Base-by-base conservation (phyloP, 2,888 invertebrate species). In the Pomacea canaliculata region DNA sequence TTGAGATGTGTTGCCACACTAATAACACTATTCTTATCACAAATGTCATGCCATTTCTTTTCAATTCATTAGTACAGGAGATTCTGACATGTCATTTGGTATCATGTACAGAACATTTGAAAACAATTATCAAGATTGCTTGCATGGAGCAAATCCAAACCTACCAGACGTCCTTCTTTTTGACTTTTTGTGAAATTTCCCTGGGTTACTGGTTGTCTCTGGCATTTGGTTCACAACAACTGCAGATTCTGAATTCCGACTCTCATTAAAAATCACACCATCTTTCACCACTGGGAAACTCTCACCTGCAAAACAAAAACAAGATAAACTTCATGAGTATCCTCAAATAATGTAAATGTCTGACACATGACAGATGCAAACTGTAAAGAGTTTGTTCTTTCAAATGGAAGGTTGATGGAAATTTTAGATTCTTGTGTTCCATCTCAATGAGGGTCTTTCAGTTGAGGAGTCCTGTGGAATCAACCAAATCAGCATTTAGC, bases 111-210 rank as follows among this genome's bases (percentile, higher is more conserved):
- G 4, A 56, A 13, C 51, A 56, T 56, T 13, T 56, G 7, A 56
- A 56, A 56, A 56, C 76, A 27, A 60, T 37, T 73, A 83, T 86
- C 86, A 88, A 76, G 87, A 87, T 78, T 87, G 88, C 69, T 85
- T 85, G 81, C 88, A 88, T 7, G 85, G 81, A 70, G 82, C 81
- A 72, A 86, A 83, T 76, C 79, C 81, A 76, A 84, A 83, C 79
- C 82, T 84, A 79, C 83, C 81, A 69, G 78, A 81, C 74, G 73
- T 81, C 74, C 78, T 80, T 73, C 80, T 82, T 83, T 84, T 84
- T 76, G 80, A 81, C 78, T 85, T 85, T 79, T 85, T 85, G 67
- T 85, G 84, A 23, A 80, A 76, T 71, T 84, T 76, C 46, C 62
- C 56, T 4, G 70, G 81, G 76, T 82, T 78, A 75, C 78, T 81